Conservation (phyloP, 2,888 invertebrate species). For the Perdita meconis region DNA sequence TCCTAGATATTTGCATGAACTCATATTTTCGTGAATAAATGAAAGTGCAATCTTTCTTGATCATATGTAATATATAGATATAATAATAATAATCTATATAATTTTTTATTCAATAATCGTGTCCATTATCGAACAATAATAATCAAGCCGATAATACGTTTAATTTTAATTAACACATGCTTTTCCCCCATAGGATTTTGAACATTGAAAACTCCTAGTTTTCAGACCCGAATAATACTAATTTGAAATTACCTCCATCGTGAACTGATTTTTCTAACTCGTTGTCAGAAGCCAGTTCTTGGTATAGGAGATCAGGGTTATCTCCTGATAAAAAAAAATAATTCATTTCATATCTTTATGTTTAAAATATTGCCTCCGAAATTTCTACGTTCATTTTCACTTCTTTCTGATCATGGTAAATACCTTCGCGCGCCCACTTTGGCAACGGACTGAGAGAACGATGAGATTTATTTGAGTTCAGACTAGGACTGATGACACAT, state of each 20-base stretch:
- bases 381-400: slow-evolving; percentile 8
- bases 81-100: slow-evolving; percentile 12
- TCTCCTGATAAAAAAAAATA: slow-evolving; percentile 84
- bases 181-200: slow-evolving; percentile 32
- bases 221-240: slow-evolving; percentile 30
- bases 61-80: not conserved
- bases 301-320: slow-evolving; percentile 86
- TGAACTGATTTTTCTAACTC: slow-evolving; percentile 79
- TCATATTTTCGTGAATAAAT: not conserved
- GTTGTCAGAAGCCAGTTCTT: slow-evolving; percentile 85
- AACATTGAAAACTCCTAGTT: slow-evolving; percentile 30
- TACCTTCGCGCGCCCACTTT: slow-evolving; percentile 87
- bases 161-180: slow-evolving; percentile 56
- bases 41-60: slow-evolving; percentile 1
- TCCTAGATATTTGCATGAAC: not conserved
- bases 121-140: slow-evolving; percentile 4
- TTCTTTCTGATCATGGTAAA: slow-evolving; percentile 54
- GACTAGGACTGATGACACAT: slow-evolving; percentile 83
- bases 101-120: not conserved
- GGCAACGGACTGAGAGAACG: slow-evolving; percentile 86
- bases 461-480: slow-evolving; percentile 78
- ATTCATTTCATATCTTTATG: slow-evolving; percentile 40
- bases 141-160: slow-evolving; percentile 18
- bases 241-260: slow-evolving; percentile 78
- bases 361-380: not conserved